These are phyloP conservation scores for Paedocypris micromegethes DNA, from an alignment of 2,797 vertebrate species.

Conservation along the genomic window DNA sequence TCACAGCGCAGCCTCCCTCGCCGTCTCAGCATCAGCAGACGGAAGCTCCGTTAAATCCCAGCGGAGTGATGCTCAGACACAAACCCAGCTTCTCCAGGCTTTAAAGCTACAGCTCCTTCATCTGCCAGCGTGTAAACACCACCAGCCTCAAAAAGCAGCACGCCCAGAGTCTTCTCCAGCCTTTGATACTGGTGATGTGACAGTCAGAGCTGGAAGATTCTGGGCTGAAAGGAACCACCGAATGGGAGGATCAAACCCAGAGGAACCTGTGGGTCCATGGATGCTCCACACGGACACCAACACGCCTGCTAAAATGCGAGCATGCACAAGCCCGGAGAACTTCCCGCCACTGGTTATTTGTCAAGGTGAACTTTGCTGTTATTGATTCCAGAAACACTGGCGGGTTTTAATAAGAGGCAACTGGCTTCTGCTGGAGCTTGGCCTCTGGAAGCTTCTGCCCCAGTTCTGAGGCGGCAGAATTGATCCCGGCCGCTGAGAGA, in stretches of 20 bases:
- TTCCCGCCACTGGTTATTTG: slow-evolving; percentile 17
- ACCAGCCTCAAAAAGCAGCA: not conserved
- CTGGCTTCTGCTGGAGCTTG: not conserved
- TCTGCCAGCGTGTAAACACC: slow-evolving; percentile 9
- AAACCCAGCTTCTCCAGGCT: slow-evolving; percentile 1
- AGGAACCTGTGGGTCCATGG: slow-evolving; percentile 1
- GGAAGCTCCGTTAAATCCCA: slow-evolving; percentile 31
- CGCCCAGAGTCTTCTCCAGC: slow-evolving; percentile 18
- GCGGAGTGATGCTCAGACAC: slow-evolving; percentile 7
- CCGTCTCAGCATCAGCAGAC: slow-evolving; percentile 8
- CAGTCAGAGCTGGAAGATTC: slow-evolving; percentile 17
- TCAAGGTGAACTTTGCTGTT: slow-evolving; percentile 1
- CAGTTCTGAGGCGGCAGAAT: slow-evolving; percentile 31
- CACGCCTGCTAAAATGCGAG: not conserved
- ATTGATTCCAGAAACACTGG: slow-evolving; percentile 13
- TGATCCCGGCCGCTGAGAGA: slow-evolving; percentile 1
- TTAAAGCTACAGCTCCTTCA: slow-evolving; percentile 31
- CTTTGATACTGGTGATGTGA: slow-evolving; percentile 9
- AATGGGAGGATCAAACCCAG: slow-evolving; percentile 5
- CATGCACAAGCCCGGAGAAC: slow-evolving; percentile 9
- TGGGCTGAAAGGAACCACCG: not conserved
- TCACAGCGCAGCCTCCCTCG: slow-evolving; percentile 13
- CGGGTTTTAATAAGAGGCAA: slow-evolving; percentile 35
- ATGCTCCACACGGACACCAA: slow-evolving; percentile 1
- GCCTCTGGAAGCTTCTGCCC: slow-evolving; percentile 15